Conservation (phyloP, 2,888 invertebrate genomes). For the Acronicta leporina region DNA sequence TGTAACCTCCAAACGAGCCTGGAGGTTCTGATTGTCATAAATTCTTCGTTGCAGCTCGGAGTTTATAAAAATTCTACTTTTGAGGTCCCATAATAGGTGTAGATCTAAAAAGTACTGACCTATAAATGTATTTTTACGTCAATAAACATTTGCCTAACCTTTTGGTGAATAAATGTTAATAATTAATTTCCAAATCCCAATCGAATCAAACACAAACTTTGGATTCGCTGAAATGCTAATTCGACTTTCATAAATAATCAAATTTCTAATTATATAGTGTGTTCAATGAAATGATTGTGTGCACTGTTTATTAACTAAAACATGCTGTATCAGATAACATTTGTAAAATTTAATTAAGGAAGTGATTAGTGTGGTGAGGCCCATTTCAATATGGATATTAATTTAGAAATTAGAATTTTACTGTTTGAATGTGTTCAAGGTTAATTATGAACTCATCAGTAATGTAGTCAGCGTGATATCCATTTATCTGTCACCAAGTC, state of each 20-base stretch:
- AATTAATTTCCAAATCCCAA: slow-evolving; percentile 32
- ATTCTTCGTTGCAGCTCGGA: too few relatives aligned
- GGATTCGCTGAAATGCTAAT: slow-evolving; percentile 9
- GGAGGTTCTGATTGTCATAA: too few relatives aligned
- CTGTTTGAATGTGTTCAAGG: neutral
- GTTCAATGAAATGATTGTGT: slow-evolving; percentile 39
- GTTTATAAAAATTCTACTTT: too few relatives aligned
- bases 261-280: slow-evolving; percentile 37
- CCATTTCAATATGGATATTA: slow-evolving; percentile 9
- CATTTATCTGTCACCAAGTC: too few relatives aligned
- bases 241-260: slow-evolving; percentile 36
- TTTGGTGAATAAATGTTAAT: neutral
- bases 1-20: too few relatives aligned
- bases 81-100: too few relatives aligned
- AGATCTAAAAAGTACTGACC: too few relatives aligned
- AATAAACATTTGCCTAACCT: too few relatives aligned
- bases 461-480: too few relatives aligned
- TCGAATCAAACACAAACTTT: slow-evolving; percentile 6
- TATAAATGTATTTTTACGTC: too few relatives aligned
- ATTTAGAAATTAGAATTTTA: neutral
- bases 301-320: slow-evolving; percentile 39
- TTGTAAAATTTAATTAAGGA: slow-evolving; percentile 36
- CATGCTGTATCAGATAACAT: slow-evolving; percentile 2
- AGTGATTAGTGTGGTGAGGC: slow-evolving; percentile 29
- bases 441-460: too few relatives aligned